These are phyloP conservation scores for Ditula angustiorana DNA, from an alignment of 2,888 invertebrate species.

Conservation along the genomic window DNA sequence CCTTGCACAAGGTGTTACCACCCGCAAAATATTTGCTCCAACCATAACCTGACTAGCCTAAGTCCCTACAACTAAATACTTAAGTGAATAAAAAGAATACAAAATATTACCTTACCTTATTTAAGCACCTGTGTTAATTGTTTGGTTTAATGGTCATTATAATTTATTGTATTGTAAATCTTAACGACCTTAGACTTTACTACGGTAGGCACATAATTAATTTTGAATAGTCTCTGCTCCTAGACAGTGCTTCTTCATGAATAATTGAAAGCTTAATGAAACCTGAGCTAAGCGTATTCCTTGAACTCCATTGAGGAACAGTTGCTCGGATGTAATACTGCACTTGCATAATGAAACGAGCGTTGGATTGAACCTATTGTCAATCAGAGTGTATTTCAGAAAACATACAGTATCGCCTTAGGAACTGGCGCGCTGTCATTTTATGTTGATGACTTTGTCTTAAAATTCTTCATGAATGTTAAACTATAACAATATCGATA, in stretches of 20 bases:
- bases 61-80: no score
- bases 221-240: not conserved
- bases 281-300: slow-evolving; percentile 23
- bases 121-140: no score
- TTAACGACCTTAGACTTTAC: no score
- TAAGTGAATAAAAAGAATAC: no score
- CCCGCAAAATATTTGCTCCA: no score
- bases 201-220: not conserved
- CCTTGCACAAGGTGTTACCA: no score
- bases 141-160: no score
- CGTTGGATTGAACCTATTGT: slow-evolving; percentile 70
- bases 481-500: no score
- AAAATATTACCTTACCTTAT: no score
- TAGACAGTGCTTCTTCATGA: slow-evolving; percentile 6
- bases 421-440: not conserved
- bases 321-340: slow-evolving; percentile 53
- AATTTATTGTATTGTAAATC: no score
- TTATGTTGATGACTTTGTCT: not conserved
- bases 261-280: slow-evolving; percentile 27
- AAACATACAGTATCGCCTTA: slow-evolving; percentile 14
- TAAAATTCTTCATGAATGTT: no score
- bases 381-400: slow-evolving; percentile 48
- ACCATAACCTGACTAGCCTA: no score
- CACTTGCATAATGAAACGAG: slow-evolving; percentile 62
- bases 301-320: slow-evolving; percentile 42